A percentile compares a stretch with the other conserved stretches of the same genome.
Evolutionary conservation across 2,888 invertebrate species (phyloP).

Genomic region (Itoplectis maculator): DNA sequence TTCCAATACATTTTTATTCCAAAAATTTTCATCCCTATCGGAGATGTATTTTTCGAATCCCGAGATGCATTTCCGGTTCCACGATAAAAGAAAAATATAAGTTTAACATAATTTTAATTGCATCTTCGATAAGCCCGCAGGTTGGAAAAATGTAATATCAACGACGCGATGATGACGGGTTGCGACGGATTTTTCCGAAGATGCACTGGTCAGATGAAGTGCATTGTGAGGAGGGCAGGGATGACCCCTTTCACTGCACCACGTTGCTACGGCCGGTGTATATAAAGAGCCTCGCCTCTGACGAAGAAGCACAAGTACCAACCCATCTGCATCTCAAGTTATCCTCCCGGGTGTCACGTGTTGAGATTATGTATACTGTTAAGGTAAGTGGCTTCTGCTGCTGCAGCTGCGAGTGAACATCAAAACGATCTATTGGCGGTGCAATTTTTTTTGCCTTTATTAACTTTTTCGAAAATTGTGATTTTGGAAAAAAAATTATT

Average conservation of each 20-base stretch:
- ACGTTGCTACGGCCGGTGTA: constrained; percentile 82
- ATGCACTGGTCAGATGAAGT: constrained; percentile 82
- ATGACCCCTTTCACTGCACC: constrained; percentile 85
- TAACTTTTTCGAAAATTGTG: not conserved
- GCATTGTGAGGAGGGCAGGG: constrained; percentile 84
- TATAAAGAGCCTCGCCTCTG: constrained; percentile 83
- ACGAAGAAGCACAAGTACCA: constrained; percentile 83
- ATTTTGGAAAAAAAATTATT: not conserved
- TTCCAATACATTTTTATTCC: too few relatives aligned
- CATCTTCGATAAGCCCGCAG: not conserved
- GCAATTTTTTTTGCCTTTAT: not conserved
- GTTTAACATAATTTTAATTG: not conserved
- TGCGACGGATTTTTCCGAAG: constrained; percentile 67
- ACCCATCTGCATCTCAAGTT: constrained; percentile 82
- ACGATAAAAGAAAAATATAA: too few relatives aligned
- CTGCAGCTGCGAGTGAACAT: constrained; percentile 4
- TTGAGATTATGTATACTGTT: constrained; percentile 81
- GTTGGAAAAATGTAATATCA: constrained; percentile 39
- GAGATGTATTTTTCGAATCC: too few relatives aligned
- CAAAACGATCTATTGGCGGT: constrained; percentile 1
- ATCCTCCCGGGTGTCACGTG: constrained; percentile 72
- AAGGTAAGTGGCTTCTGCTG: constrained; percentile 77
- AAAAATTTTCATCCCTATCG: too few relatives aligned
- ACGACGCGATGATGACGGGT: constrained; percentile 60
- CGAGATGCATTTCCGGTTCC: too few relatives aligned